Base-by-base conservation (phyloP, 2,113 vertebrate species). In the Clarias magur region DNA sequence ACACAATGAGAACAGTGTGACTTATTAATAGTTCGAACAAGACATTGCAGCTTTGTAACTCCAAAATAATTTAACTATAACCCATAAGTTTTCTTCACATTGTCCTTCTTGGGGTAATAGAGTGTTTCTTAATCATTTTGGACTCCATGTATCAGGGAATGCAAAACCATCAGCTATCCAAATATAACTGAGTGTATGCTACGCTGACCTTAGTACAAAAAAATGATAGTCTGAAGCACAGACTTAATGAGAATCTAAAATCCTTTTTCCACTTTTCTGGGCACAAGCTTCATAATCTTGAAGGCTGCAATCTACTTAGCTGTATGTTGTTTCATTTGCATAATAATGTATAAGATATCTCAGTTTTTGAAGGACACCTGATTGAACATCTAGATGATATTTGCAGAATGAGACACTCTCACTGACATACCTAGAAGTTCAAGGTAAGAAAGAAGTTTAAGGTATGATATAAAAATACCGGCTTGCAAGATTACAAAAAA, bases 401-500 rank as follows among this genome's bases (percentile, higher is more conserved):
- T 48, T 75, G 53, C 42, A 76, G 23, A 54, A 23, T 54, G 23
- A 76, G 4, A 54, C 5, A n/a, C 53, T n/a, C 56, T 17, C 5
- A 79, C 53, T 56, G n/a, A 15, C 56, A 53, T 79, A 48, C 7
- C 48, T 48, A 48, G 7, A 48, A 48, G 48, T 48, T 48, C 48
- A 48, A 48, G 48, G 42, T 48, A 48, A 48, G 53, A 56, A 56
- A 27, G 23, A 30, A 53, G 42, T 48, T 42, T 48, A 48, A 48
- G 42, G 6, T 8, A 48, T 48, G 7, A 48, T n/a, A n/a, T n/a
- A 48, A 48, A 48, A 8, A 48, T 7, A 48, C 6, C 48, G n/a
- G 48, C 7, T 19, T n/a, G 25, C 53, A 83, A 88, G 84, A 88
- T 15, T 48, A n/a, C 38, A 34, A 75, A 81, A 42, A 83, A 15